A percentile compares a stretch with the other conserved stretches of the same genome.
Conservation (phyloP, 1,140 invertebrate genomes). For the Dolichoris vasculosae region DNA sequence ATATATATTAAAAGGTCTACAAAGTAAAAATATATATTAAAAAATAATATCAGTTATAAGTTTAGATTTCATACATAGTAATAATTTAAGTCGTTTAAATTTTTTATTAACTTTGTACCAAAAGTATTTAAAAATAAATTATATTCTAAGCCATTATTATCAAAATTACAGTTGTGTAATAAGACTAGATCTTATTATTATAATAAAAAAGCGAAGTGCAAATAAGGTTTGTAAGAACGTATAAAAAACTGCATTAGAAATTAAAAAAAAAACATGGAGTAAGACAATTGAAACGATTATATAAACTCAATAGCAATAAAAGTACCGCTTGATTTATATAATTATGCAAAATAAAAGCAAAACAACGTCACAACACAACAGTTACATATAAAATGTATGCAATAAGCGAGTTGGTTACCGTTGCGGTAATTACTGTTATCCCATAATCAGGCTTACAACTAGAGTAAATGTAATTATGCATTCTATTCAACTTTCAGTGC, state of each 20-base stretch:
- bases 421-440: conserved; percentile 46
- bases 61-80: neutral
- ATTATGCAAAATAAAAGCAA: neutral
- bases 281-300: neutral
- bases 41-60: no score
- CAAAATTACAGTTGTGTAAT: neutral
- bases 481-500: neutral
- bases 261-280: neutral
- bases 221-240: no score
- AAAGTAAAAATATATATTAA: no score
- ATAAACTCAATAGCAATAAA: conserved; percentile 11
- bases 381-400: neutral
- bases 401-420: conserved; percentile 23
- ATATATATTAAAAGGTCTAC: no score
- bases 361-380: neutral
- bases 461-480: neutral
- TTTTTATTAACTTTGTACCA: neutral
- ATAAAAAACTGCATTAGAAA: neutral
- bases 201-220: neutral
- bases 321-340: conserved; percentile 11
- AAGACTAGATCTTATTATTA: no score
- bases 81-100: neutral
- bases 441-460: conserved; percentile 8
- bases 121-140: neutral
- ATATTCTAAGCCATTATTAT: neutral